These are phyloP conservation scores for Morinoia aosen DNA, from an alignment of 2,888 invertebrate genomes.

Conservation along the genomic window DNA sequence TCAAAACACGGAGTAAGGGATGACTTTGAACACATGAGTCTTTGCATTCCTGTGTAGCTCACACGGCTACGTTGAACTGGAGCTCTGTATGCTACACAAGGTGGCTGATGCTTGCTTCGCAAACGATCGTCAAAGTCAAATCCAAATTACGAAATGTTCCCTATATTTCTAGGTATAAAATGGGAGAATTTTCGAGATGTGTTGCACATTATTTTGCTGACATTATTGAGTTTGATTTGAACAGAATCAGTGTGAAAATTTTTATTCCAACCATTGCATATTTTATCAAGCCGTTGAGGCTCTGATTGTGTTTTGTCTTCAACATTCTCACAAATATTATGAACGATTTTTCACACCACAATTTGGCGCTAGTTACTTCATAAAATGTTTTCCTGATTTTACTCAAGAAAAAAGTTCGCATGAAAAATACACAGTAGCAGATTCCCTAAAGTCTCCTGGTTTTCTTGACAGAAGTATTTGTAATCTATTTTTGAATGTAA, in stretches of 20 bases:
- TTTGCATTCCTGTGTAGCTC: not conserved
- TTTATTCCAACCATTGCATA: too few species aligned
- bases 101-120: not conserved
- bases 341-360: too few species aligned
- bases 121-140: not conserved
- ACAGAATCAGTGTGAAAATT: too few species aligned
- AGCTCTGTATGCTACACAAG: not conserved
- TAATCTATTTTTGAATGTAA: not conserved
- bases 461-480: not conserved
- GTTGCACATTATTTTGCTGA: not conserved
- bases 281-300: too few species aligned
- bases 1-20: not conserved
- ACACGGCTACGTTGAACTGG: not conserved
- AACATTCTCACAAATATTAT: too few species aligned
- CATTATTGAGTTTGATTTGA: not conserved
- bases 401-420: not conserved
- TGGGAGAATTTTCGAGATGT: not conserved
- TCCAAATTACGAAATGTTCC: not conserved
- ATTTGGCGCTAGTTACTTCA: too few species aligned
- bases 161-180: not conserved
- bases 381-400: not conserved
- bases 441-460: not conserved
- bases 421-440: not conserved
- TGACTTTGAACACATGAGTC: too few species aligned
- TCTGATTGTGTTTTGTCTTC: too few species aligned